Evolutionary conservation across 2,888 invertebrate genomes (phyloP).

Genomic region (Andrena haemorrhoa): DNA sequence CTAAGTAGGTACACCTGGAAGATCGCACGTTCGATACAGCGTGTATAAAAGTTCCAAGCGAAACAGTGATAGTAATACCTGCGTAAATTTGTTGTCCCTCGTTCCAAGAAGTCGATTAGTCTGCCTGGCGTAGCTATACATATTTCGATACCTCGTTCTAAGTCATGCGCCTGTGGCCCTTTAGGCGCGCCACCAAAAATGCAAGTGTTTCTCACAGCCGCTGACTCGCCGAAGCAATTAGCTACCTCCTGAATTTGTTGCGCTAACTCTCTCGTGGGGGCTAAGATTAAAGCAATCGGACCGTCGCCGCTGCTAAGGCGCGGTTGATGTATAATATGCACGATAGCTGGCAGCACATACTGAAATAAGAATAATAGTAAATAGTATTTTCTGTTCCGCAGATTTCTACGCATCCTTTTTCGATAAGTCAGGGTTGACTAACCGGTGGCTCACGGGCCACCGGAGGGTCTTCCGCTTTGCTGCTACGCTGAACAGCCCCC

Average conservation of each 20-base stretch:
- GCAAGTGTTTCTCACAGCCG: slow-evolving; percentile 95
- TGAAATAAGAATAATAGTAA: slow-evolving; percentile 66
- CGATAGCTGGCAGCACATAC: slow-evolving; percentile 88
- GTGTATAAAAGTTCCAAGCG: slow-evolving; percentile 86
- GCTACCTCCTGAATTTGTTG: slow-evolving; percentile 92
- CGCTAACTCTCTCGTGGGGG: slow-evolving; percentile 87
- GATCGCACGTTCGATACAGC: slow-evolving; percentile 87
- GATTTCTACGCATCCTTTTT: slow-evolving; percentile 22
- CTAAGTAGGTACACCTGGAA: slow-evolving; percentile 93
- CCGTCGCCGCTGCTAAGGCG: slow-evolving; percentile 87
- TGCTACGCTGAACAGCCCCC: too few relatives aligned
- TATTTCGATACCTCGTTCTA: slow-evolving; percentile 96
- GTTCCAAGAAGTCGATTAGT: slow-evolving; percentile 97
- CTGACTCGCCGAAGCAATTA: slow-evolving; percentile 95
- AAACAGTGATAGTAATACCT: slow-evolving; percentile 74
- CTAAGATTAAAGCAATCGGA: slow-evolving; percentile 87
- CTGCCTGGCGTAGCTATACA: slow-evolving; percentile 98
- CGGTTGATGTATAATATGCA: slow-evolving; percentile 88
- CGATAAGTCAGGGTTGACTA: too few relatives aligned
- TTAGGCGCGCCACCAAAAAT: slow-evolving; percentile 99
- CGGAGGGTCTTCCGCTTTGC: too few relatives aligned
- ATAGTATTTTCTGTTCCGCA: slow-evolving; percentile 23
- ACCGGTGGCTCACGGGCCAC: too few relatives aligned
- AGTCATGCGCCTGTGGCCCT: slow-evolving; percentile 94
- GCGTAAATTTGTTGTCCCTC: slow-evolving; percentile 91